These are phyloP conservation scores for Corapipo altera DNA, from an alignment of 2,113 vertebrate genomes.

Conservation along the genomic window DNA sequence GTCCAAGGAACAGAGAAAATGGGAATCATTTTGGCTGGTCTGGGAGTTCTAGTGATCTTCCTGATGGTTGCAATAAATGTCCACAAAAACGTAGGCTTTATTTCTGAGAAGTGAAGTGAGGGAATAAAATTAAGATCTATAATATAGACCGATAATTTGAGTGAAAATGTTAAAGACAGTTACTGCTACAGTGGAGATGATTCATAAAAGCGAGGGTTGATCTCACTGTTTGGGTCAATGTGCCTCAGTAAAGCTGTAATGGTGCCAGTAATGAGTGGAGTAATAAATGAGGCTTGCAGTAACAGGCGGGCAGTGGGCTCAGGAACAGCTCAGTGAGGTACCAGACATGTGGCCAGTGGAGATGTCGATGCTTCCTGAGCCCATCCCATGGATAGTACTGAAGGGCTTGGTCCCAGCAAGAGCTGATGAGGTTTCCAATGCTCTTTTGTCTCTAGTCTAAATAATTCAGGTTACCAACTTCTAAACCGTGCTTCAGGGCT, in stretches of 20 bases:
- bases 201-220: background rate
- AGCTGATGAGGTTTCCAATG: background rate
- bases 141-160: background rate
- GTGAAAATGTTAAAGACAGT: background rate
- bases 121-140: background rate
- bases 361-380: background rate
- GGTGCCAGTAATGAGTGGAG: background rate
- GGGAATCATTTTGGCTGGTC: background rate
- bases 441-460: background rate
- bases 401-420: background rate
- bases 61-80: background rate
- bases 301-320: background rate
- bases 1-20: background rate
- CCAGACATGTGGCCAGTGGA: background rate
- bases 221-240: background rate
- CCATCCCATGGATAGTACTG: background rate
- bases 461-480: background rate
- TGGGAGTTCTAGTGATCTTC: background rate
- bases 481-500: background rate
- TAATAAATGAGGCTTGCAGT: background rate
- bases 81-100: background rate
- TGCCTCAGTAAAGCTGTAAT: background rate
- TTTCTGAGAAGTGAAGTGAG: background rate
- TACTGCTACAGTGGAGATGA: background rate
- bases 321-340: background rate